Evolutionary conservation across 2,113 vertebrate genomes (phyloP), one percentile per base, ranked within the genome.

Genomic region (Hylia prasina): DNA sequence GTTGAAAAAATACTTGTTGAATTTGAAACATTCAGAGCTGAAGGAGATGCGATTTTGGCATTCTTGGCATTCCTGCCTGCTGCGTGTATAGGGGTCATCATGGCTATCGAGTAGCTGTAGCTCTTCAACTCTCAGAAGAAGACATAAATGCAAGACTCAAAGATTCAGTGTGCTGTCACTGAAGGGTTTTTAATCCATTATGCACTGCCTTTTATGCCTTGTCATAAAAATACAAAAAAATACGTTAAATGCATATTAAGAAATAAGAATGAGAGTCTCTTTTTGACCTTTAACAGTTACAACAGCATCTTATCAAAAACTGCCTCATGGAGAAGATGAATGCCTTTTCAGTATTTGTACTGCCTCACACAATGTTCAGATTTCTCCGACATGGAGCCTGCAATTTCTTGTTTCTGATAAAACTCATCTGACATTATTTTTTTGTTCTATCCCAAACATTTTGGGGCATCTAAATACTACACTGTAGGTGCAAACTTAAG

Each of bases 11-110:
- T 7, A 61, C 37, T 69, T 28, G 35, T 30, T 66, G 66, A 61
- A 79, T 65, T 82, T 21, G 40, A 85, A 66, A 47, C 20, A 8
- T 40, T 53, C 4, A 5, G 54, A 75, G 58, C 11, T 8, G 80
- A 61, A 33, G 45, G 61, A 75, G 84, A 51, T 0, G 1, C 0
- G 3, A 40, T 56, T 68, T 50, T 30, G 56, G 71, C 21, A 9
- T 22, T 40, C 37, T 17, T 56, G 56, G 56, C 84, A 58, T 45
- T 68, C 51, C 61, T 63, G 79, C 58, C 58, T 44, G 23, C 53
- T 13, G 83, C 8, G 6, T 11, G 8, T 40, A 65, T 7, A 42
- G 77, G 82, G 63, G 72, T n/a, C 3, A 3, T 44, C 63, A 27
- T 5, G 7, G 44, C 54, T 54, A 76, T 40, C 48, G 33, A 37